Evolutionary conservation across 2,113 vertebrate genomes (phyloP), one percentile per base, ranked within the genome.

Genomic region (Pedionomus torquatus): DNA sequence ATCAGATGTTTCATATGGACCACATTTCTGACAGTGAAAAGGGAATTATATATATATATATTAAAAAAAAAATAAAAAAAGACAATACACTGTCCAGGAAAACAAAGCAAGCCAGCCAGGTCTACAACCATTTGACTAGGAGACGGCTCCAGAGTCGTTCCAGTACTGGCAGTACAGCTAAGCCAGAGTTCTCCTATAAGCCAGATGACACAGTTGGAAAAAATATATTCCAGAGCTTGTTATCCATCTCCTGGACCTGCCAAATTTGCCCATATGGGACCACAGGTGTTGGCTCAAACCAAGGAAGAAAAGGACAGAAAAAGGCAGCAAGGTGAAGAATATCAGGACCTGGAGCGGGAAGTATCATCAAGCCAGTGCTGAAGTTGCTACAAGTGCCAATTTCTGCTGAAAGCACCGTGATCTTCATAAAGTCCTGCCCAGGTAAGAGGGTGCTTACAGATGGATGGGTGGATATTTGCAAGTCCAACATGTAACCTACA

Each of bases 141-240:
- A 97, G 93, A 93, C 65, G 0, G 75, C 81, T 91, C 81, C 89
- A 88, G 88, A 94, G 72, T 92, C 39, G 12, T 94, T 96, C 93
- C 94, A 96, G 94, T 96, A 95, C 93, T 96, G 95, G 93, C 95
- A 96, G 94, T 96, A 97, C 95, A 96, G 91, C 87, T 96, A 97
- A 97, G 96, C 88, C 93, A 97, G 90, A 84, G 65, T 41, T 94
- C 92, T 94, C 83, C 93, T 87, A 70, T 83, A 92, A 95, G 96
- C 96, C 96, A 97, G 95, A 97, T 96, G 95, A 96, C 94, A 96
- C 94, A 95, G 87, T 96, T 95, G 91, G 95, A 95, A 95, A 95
- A 97, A 95, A 93, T 75, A 74, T 96, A 97, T 95, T 91, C 65
- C 94, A 95, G 77, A 94, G 43, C 57, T 85, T 96, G 91, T 96